These are phyloP conservation scores for Isoperla grammatica DNA, from an alignment of 2,888 invertebrate species.

Conservation along the genomic window DNA sequence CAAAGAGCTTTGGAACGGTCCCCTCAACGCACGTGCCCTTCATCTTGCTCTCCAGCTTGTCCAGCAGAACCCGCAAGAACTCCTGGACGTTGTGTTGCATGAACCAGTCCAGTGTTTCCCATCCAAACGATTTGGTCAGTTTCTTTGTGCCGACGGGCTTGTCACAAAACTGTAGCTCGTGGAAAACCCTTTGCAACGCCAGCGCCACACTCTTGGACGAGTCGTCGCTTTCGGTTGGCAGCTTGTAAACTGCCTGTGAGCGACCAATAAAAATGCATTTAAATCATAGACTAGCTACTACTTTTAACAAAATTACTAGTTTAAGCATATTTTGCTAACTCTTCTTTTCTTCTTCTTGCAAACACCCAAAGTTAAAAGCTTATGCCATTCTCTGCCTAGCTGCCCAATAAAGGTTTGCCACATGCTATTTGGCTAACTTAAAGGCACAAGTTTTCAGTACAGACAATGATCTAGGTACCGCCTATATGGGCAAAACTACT, in stretches of 20 bases:
- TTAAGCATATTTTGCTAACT: no score
- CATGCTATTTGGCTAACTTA: no score
- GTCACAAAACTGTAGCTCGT: constrained; percentile 95
- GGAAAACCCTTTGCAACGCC: constrained; percentile 96
- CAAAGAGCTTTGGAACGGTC: constrained; percentile 94
- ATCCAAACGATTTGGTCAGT: constrained; percentile 97
- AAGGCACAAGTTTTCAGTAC: no score
- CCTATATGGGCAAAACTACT: no score
- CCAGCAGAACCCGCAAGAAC: constrained; percentile 54
- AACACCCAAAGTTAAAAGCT: no score
- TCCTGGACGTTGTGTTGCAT: constrained; percentile 93
- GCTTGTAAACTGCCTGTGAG: constrained; percentile 88
- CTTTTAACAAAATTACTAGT: no score
- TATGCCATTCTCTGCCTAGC: no score
- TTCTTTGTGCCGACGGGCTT: constrained; percentile 99
- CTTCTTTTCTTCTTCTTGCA: no score
- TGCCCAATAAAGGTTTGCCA: no score
- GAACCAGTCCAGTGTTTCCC: constrained; percentile 99
- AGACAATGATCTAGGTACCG: no score
- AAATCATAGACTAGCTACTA: no score
- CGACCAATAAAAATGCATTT: no score
- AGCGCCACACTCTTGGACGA: constrained; percentile 90
- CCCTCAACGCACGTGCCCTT: constrained; percentile 98
- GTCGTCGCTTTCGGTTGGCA: constrained; percentile 98
- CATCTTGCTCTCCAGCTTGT: constrained; percentile 99